phyloP scores from a whole-genome alignment of 2,888 invertebrate species.

The Adelognathus sp. region DNA sequence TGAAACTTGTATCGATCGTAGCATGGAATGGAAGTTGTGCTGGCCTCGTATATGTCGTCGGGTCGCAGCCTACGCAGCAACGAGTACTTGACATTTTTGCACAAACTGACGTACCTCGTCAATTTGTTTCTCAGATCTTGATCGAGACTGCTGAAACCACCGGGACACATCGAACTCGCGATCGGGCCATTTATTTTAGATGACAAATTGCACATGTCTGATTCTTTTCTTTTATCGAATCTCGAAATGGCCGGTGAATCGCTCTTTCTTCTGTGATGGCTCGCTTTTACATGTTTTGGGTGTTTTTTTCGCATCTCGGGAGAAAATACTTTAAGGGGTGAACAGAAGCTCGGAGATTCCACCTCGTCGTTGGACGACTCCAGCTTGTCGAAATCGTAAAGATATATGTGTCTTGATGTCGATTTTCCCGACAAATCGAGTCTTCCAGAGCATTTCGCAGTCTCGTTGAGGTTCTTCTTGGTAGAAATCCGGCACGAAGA shows the following conservation, averaged over 20 bases:
- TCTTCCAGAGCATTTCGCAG: slow-evolving; percentile 19
- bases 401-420: slow-evolving; percentile 49
- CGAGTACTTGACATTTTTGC: slow-evolving; percentile 66
- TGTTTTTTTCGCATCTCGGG: background rate
- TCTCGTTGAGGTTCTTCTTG: background rate
- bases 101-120: slow-evolving; percentile 66
- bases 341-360: background rate
- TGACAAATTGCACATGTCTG: background rate
- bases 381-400: slow-evolving; percentile 15
- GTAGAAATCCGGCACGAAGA: background rate
- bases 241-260: background rate
- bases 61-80: slow-evolving; percentile 61
- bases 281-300: background rate
- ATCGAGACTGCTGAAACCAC: slow-evolving; percentile 51
- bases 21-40: slow-evolving; percentile 48
- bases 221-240: background rate
- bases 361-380: slow-evolving; percentile 23
- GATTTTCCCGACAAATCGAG: slow-evolving; percentile 47
- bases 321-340: background rate
- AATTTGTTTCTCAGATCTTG: slow-evolving; percentile 66
- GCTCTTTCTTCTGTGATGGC: background rate
- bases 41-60: slow-evolving; percentile 59
- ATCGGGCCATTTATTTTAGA: background rate
- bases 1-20: slow-evolving; percentile 33
- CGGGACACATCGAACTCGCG: background rate